Evolutionary conservation across 2,797 vertebrate species (phyloP), one percentile per base, ranked within the genome.

Genomic region (Catostomus latipinnis): DNA sequence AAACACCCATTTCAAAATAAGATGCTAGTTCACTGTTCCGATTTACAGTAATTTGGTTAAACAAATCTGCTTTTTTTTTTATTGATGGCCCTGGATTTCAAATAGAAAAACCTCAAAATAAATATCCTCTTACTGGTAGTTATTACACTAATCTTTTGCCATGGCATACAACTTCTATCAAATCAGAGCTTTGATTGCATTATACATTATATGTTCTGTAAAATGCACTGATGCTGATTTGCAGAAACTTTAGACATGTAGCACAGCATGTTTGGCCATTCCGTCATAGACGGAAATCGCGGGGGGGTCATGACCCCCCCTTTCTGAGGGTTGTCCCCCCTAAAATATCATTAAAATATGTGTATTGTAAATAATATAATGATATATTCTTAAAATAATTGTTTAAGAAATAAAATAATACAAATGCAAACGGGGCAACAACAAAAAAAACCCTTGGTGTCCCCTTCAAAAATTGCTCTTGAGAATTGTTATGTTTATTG

Each of bases 91-190:
- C 43, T 45, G 86, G 79, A 50, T 83, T 82, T 88, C 87, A 92
- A 91, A 93, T 73, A 83, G 53, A 76, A 58, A 72, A 72, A 77
- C 87, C 89, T 78, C 85, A 90, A 83, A 89, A 22, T 87, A 61
- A 74, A 86, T 61, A 7, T 92, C 74, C 49, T 70, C 76, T 81
- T 73, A 76, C 80, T 81, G 63, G 43, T 46, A 10, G 45, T 63
- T 65, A 85, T 69, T 77, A 45, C 65, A 60, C 9, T 75, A 60
- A 69, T 68, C 53, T 18, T 0, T 45, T 49, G 54, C 6, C 63
- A 74, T 43, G 46, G 73, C 13, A 45, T 61, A 58, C 46, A 66
- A 78, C 48, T 74, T 82, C 66, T 71, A 22, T 52, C 52, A 61
- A 45, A 81, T 69, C 67, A 81, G 43, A 82, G 34, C 77, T 69